Conservation (phyloP, 2,888 invertebrate genomes). For the Harpagoxenus sublaevis region DNA sequence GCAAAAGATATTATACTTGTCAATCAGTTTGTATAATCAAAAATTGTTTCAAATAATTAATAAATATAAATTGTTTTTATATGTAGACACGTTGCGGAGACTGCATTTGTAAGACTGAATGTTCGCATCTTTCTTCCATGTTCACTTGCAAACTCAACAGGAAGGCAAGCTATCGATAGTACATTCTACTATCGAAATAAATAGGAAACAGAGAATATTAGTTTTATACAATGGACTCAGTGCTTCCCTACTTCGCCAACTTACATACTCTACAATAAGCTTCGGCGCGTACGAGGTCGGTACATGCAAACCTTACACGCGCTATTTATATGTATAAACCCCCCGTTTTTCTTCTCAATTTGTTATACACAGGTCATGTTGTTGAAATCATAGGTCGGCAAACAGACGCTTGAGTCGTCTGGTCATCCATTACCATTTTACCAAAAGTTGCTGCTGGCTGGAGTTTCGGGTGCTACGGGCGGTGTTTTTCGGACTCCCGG, state of each 20-base stretch:
- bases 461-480: slow-evolving; percentile 94
- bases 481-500: slow-evolving; percentile 98
- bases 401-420: slow-evolving; percentile 89
- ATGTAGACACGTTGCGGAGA: neutral
- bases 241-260: slow-evolving; percentile 96
- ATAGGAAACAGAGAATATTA: slow-evolving; percentile 93
- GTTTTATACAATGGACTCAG: slow-evolving; percentile 99
- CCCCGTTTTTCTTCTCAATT: slow-evolving; percentile 8
- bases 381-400: slow-evolving; percentile 88
- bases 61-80: neutral
- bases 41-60: neutral
- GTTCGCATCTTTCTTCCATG: slow-evolving; percentile 85
- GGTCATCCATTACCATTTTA: slow-evolving; percentile 89
- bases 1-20: neutral
- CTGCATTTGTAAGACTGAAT: slow-evolving; percentile 3
- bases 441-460: slow-evolving; percentile 90
- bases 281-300: slow-evolving; percentile 90
- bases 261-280: slow-evolving; percentile 98
- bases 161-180: slow-evolving; percentile 92
- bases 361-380: slow-evolving; percentile 14
- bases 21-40: neutral
- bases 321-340: neutral
- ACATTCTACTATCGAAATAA: slow-evolving; percentile 91
- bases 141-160: slow-evolving; percentile 98
- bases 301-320: slow-evolving; percentile 7